Conservation (phyloP, 2,888 invertebrate species). For the Pyrrhia umbra region DNA sequence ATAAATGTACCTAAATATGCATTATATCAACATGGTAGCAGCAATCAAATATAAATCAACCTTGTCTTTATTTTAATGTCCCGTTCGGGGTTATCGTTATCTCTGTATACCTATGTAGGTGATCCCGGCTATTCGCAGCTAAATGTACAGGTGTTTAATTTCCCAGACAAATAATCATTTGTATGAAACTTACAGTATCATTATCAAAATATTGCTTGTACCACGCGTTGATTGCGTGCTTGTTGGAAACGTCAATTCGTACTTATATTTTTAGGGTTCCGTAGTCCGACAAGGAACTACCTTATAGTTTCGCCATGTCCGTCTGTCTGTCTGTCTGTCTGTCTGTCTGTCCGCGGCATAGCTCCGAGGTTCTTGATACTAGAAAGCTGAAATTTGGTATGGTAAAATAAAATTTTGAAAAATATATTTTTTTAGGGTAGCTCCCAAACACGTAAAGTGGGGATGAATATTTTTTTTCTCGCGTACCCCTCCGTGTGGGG, state of each 20-base stretch:
- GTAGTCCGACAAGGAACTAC: no score
- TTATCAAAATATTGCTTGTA: slow-evolving; percentile 43
- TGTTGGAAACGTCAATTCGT: slow-evolving; percentile 4
- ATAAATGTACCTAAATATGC: slow-evolving; percentile 32
- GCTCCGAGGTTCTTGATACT: no score
- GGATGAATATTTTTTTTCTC: no score
- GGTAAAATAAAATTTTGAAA: no score
- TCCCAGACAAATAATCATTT: slow-evolving; percentile 34
- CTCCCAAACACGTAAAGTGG: no score
- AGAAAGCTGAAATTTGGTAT: no score
- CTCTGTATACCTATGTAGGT: slow-evolving; percentile 36
- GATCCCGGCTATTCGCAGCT: slow-evolving; percentile 26
- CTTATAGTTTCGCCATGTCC: no score
- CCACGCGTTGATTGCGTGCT: slow-evolving; percentile 35
- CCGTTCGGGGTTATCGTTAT: slow-evolving; percentile 60
- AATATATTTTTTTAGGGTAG: no score
- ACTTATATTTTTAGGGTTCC: no score
- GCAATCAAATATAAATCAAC: slow-evolving; percentile 58
- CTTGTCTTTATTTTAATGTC: slow-evolving; percentile 56
- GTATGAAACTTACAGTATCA: slow-evolving; percentile 19
- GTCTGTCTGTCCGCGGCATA: no score
- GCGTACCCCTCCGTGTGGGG: no score
- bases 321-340: no score
- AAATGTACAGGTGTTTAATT: slow-evolving; percentile 44
- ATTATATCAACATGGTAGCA: slow-evolving; percentile 44